Conservation (phyloP, 2,888 invertebrate genomes). For the Leucophora obtusa region DNA sequence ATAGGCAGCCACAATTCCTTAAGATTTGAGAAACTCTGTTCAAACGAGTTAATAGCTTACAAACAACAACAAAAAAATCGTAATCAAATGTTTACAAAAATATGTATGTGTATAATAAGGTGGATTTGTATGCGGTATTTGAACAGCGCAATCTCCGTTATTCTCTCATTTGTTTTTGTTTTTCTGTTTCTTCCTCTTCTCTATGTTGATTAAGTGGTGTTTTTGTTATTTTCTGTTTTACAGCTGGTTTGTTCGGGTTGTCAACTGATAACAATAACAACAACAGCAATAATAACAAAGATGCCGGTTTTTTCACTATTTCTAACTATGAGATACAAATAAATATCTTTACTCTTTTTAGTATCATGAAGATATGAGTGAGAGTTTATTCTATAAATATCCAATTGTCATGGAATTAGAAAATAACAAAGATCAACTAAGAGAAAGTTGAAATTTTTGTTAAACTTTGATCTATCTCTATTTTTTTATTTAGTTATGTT, state of each 20-base stretch:
- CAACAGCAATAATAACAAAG: conserved; percentile 37
- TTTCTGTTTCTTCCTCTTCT: conserved; percentile 9
- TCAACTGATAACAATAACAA: conserved; percentile 61
- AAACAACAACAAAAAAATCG: conserved; percentile 22
- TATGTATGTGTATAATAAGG: conserved; percentile 26
- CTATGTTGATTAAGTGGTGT: conserved; percentile 36
- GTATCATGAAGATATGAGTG: not conserved
- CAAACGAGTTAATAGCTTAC: conserved; percentile 53
- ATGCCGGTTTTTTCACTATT: conserved; percentile 50
- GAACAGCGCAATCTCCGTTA: conserved; percentile 63
- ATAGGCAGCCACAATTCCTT: no score
- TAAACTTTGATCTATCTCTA: not conserved
- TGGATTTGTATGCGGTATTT: conserved; percentile 64
- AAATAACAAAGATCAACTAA: not conserved
- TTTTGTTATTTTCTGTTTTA: conserved; percentile 57
- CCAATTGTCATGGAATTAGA: not conserved
- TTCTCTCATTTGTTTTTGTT: conserved; percentile 53
- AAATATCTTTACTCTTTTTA: not conserved
- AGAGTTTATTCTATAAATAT: not conserved
- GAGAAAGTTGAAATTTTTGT: not conserved
- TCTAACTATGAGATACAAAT: conserved; percentile 8
- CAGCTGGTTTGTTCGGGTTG: conserved; percentile 63
- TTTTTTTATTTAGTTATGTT: no score
- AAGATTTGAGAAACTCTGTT: no score
- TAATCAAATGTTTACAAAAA: conserved; percentile 33